Evolutionary conservation across 2,113 vertebrate species (phyloP), one percentile per base, ranked within the genome.

Genomic region (Vidua chalybeata): DNA sequence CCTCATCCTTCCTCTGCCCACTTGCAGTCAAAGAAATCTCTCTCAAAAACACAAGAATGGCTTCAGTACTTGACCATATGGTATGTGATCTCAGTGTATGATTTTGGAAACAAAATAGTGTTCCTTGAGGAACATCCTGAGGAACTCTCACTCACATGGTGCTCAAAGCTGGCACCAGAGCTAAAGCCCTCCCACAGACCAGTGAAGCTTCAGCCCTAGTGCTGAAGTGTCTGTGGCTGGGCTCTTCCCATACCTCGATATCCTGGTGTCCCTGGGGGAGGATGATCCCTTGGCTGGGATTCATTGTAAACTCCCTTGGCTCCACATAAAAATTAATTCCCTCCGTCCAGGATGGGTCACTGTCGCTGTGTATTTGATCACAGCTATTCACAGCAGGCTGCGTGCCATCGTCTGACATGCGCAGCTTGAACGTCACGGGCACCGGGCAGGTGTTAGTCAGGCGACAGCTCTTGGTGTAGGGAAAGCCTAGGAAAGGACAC

Each of bases 371-470:
- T 30, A 96, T 71, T 41, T 97, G 97, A 15, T 67, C 68, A 15
- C 13, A 74, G 74, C 94, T 95, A 52, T 85, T 94, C 24, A 98
- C 52, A 19, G 98, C 98, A 30, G 95, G 88, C 17, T 49, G 27
- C 1, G n/a, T 49, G 73, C 99, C 99, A 2, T 99, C 99, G 7
- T 98, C 98, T 6, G 97, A 97, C 49, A 99, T 37, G 14, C 96
- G 98, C 26, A 99, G 97, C 62, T 58, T 92, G 96, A 99, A 99
- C 15, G 81, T 98, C 98, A 99, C 95, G 2, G 99, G 95, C 68
- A 98, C 97, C 83, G 97, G 76, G 46, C 98, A 98, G 5, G 98
- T 98, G 90, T 99, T 99, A 81, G 63, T 98, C 71, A 99, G 98
- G 48, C 96, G 96, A 82, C 98, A 63, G 9, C 96, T 98, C 30